Evolutionary conservation across 2,797 vertebrate species (phyloP), one percentile per base, ranked within the genome.

Genomic region (Cirrhinus molitorella): DNA sequence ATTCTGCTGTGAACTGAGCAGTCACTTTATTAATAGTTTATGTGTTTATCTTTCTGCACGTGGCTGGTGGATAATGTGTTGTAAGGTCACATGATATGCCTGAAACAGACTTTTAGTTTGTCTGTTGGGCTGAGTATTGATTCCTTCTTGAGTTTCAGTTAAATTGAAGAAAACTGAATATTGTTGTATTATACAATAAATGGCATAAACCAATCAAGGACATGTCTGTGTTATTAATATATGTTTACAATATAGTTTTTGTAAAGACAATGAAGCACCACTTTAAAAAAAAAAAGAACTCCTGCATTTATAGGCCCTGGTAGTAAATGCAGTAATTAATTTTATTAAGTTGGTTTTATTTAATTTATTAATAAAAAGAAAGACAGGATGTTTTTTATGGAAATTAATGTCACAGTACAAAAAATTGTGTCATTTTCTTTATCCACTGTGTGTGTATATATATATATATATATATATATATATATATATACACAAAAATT

Each of bases 21-120:
- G 13, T 23, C 66, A 31, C 61, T 75, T 51, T 71, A 82, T 85
- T 72, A 85, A 82, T 78, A 85, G 57, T 85, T 78, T 47, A 73
- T 85, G 71, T 9, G 17, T n/a, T n/a, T 40, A 40, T 80, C 61
- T 67, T 80, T 75, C 68, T 68, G 19, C 66, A 78, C 23, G 25
- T 72, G 37, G 5, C 19, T 77, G 31, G 5, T 31, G 19, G 63
- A 34, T 83, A 65, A 70, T 76, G 79, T n/a, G 79, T 66, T 81
- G 51, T 75, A 40, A 66, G 55, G 53, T 51, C 66, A 51, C 21
- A 21, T 28, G 28, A 57, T 68, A 77, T 83, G 68, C 81, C 40
- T 4, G 4, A 47, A 23, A 47, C 28, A 53, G 31, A 51, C 63
- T 61, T 65, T 67, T 75, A 71, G 78, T n/a, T 25, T 31, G 8